These are phyloP conservation scores for Anseranas semipalmata DNA, from an alignment of 2,113 vertebrate species.

Conservation along the genomic window DNA sequence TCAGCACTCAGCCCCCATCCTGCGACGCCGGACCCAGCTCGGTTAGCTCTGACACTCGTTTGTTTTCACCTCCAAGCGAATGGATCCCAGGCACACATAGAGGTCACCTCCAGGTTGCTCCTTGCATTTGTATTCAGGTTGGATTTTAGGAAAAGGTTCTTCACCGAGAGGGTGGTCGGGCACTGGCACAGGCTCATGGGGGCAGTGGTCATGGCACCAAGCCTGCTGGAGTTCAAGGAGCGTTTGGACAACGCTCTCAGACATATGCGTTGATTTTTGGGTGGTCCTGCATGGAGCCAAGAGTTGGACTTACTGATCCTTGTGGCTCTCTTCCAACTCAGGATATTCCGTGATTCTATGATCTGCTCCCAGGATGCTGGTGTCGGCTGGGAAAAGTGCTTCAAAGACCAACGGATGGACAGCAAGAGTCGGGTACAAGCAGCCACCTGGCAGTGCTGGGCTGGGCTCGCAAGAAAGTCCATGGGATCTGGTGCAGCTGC, in stretches of 20 bases:
- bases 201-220: background rate
- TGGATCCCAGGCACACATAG: background rate
- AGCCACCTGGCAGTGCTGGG: background rate
- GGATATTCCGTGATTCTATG: background rate
- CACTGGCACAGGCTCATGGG: background rate
- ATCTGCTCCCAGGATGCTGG: background rate
- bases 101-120: background rate
- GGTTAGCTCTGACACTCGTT: fast-evolving
- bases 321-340: background rate
- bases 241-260: background rate
- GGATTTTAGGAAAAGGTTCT: background rate
- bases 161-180: background rate
- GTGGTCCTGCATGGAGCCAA: background rate
- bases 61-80: fast-evolving
- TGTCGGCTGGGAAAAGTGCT: background rate
- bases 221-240: background rate
- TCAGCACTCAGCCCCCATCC: background rate
- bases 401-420: background rate
- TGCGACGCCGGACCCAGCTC: background rate
- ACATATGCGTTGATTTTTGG: background rate
- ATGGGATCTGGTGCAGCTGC: fast-evolving
- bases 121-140: background rate
- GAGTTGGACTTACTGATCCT: background rate
- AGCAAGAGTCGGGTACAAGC: fast-evolving
- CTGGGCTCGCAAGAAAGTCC: background rate